Evolutionary conservation across 2,888 invertebrate genomes (phyloP), one percentile per base, ranked within the genome.

Genomic region (Hypsopygia costalis): DNA sequence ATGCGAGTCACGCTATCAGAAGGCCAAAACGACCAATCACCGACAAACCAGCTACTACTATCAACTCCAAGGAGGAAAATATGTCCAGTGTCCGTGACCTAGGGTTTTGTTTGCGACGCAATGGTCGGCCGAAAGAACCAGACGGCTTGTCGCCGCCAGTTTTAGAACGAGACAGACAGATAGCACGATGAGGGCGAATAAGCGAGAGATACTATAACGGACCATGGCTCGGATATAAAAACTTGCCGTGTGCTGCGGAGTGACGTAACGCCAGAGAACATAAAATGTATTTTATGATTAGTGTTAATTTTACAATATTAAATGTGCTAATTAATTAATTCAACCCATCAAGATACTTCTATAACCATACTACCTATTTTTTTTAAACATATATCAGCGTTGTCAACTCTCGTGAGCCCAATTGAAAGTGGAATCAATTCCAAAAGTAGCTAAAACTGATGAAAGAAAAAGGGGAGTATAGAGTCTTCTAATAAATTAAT

Each of bases 111-210:
- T 85, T 83, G 71, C 82, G 57, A 64, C 68, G 76, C 66, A 62
- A 60, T 72, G 67, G 69, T 64, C 70, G 81, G 55, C 70, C 70
- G 73, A 76, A 74, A 70, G 66, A 62, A 76, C 75, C 88, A 88
- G 88, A 88, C 88, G 71, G 88, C 87, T 73, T 88, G 88, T 86
- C 88, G 88, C 88, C 88, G 75, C 75, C 72, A 64, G 67, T 66
- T 61, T 49, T 55, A 58, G 76, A 86, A 67, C 56, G 76, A 75
- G 85, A 86, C 64, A 58, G 67, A 55, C 46, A 62, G 58, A 71
- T 57, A 25, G 51, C 49, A 57, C 58, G 58, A 62, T 49, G 50
- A 47, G 50, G 41, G 63, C 50, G 80, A 47, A 65, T 44, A 68
- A 87, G 66, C 53, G 77, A 76, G 81, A 80, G 49, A 50, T 65